Percentiles rank a stretch among this genome's conserved stretches.
Evolutionary conservation across 2,888 invertebrate species (phyloP).

Genomic region (Cephus spinipes): DNA sequence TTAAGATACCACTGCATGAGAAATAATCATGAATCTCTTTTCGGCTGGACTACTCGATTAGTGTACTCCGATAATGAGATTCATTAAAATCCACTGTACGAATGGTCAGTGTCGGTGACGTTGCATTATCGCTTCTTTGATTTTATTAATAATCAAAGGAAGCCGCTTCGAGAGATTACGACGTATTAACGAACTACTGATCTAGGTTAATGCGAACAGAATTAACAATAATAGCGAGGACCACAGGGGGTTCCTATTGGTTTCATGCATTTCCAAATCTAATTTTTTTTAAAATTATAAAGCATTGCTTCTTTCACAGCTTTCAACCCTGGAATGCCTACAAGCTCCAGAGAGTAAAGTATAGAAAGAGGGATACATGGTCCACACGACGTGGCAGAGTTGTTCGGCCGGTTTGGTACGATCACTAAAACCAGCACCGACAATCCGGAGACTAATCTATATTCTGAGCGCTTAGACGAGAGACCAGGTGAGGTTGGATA

Average conservation of each 20-base stretch:
- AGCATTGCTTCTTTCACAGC: neutral
- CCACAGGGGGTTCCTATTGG: no score
- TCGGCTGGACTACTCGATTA: neutral
- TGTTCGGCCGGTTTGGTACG: neutral
- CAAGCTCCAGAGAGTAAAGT: neutral
- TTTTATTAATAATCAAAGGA: neutral
- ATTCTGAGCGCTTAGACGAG: neutral
- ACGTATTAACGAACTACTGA: neutral
- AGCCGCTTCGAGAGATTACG: neutral
- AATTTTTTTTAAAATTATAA: neutral
- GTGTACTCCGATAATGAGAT: neutral
- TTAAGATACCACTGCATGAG: neutral
- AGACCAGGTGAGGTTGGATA: neutral
- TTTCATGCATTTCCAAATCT: no score
- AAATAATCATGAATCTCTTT: neutral
- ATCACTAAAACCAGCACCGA: neutral
- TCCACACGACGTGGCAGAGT: neutral
- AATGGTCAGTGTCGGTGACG: neutral
- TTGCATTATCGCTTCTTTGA: neutral
- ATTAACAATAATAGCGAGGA: neutral
- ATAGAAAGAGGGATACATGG: neutral
- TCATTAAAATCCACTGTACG: neutral
- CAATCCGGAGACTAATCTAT: neutral
- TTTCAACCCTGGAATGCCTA: neutral
- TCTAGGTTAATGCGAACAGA: neutral